phyloP scores from a whole-genome alignment of 2,888 invertebrate species.

The Drosophila crucigera region DNA sequence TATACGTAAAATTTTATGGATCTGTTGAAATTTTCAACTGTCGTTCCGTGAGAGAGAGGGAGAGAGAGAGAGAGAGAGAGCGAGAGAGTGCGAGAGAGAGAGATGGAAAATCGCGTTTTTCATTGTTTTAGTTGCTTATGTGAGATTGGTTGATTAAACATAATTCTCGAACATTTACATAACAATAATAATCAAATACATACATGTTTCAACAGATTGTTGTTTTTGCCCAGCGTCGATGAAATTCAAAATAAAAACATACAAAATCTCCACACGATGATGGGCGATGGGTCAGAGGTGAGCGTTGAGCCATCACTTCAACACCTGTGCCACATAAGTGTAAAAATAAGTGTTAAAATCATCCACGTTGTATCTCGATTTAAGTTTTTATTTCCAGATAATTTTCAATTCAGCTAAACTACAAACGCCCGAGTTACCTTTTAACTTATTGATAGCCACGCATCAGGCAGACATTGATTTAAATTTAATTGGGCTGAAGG shows the following conservation, averaged over 20 bases:
- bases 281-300: conserved; percentile 55
- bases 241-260: conserved; percentile 37
- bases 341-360: background rate
- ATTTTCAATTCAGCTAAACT: conserved; percentile 24
- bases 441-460: conserved; percentile 26
- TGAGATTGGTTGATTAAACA: conserved; percentile 22
- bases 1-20: conserved; percentile 72
- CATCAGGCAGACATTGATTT: conserved; percentile 36
- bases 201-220: conserved; percentile 44
- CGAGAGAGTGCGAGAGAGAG: too few species aligned
- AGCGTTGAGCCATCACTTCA: conserved; percentile 54
- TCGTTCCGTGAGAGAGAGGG: conserved; percentile 18
- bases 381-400: conserved; percentile 4
- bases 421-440: background rate
- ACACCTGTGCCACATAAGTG: conserved; percentile 43
- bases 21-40: conserved; percentile 56
- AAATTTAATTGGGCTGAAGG: conserved; percentile 15
- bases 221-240: conserved; percentile 35
- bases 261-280: conserved; percentile 12
- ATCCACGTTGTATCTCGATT: background rate
- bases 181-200: conserved; percentile 11
- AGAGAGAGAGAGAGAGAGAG: too few species aligned
- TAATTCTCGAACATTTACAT: conserved; percentile 39
- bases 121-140: conserved; percentile 21
- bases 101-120: background rate